Conservation (phyloP, 1,140 invertebrate species). For the Hirudo medicinalis region DNA sequence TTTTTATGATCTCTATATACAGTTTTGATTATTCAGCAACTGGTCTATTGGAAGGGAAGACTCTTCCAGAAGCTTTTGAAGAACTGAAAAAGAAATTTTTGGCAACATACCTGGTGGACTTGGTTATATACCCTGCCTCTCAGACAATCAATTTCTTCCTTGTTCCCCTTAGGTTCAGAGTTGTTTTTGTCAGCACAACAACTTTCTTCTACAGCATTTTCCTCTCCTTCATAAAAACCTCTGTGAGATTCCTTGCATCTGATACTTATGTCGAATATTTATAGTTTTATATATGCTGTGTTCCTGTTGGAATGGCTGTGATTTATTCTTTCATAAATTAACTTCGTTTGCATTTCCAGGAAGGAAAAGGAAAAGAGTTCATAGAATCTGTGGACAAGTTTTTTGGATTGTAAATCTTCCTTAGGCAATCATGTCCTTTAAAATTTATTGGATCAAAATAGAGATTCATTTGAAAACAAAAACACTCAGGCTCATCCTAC, state of each 20-base stretch:
- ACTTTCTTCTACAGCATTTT: conserved; percentile 8
- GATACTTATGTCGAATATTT: too few relatives aligned
- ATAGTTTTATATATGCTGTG: background rate
- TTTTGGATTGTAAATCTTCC: too few relatives aligned
- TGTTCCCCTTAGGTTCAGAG: background rate
- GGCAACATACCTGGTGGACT: background rate
- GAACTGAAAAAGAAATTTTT: conserved; percentile 8
- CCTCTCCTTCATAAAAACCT: conserved; percentile 1
- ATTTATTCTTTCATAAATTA: too few relatives aligned
- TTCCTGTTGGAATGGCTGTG: too few relatives aligned
- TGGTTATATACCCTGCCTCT: background rate
- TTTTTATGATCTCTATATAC: too few relatives aligned
- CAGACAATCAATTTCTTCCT: background rate
- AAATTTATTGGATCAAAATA: too few relatives aligned
- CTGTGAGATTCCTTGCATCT: background rate
- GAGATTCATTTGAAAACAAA: too few relatives aligned
- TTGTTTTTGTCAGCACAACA: conserved; percentile 5
- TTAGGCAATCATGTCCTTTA: too few relatives aligned
- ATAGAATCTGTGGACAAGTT: too few relatives aligned
- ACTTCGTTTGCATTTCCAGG: too few relatives aligned
- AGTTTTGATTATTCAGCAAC: background rate
- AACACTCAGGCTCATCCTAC: too few relatives aligned
- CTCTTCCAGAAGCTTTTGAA: background rate
- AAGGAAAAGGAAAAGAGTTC: too few relatives aligned
- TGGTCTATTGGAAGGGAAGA: background rate